phyloP scores from a whole-genome alignment of 2,888 invertebrate genomes.

The Athalia rosae region DNA sequence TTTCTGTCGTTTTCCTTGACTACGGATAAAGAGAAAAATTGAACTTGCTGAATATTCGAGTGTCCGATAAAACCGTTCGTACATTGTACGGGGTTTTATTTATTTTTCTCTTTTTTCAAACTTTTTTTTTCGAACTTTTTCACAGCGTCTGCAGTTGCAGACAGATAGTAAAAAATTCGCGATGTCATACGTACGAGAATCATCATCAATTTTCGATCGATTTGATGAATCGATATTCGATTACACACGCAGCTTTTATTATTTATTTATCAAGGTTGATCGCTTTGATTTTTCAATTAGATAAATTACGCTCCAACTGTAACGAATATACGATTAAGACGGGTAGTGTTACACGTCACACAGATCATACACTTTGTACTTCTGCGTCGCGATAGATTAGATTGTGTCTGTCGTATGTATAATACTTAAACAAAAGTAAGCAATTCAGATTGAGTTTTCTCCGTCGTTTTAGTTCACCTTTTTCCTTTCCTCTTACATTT shows the following conservation, averaged over 20 bases:
- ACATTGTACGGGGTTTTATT: no score
- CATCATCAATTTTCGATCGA: background rate
- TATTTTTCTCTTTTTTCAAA: no score
- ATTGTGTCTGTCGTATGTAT: background rate
- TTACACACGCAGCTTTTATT: no score
- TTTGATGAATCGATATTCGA: background rate
- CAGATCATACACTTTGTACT: no score
- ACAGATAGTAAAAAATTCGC: no score
- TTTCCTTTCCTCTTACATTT: no score
- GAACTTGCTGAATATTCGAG: no score
- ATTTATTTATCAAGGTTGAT: slow-evolving; percentile 7
- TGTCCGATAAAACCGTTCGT: no score
- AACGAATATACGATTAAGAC: background rate
- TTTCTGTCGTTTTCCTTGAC: no score
- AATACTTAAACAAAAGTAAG: slow-evolving; percentile 22
- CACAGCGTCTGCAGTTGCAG: no score
- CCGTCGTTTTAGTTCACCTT: background rate
- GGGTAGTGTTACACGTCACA: slow-evolving; percentile 4
- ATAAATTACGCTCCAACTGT: slow-evolving; percentile 8
- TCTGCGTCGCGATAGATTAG: slow-evolving; percentile 28
- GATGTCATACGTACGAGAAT: background rate
- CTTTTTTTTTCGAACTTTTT: no score
- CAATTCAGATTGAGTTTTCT: slow-evolving; percentile 7
- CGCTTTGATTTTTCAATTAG: slow-evolving; percentile 14
- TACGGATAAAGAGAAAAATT: no score